phyloP scores from a whole-genome alignment of 1,140 invertebrate species.

The Wiebesia pumilae region DNA sequence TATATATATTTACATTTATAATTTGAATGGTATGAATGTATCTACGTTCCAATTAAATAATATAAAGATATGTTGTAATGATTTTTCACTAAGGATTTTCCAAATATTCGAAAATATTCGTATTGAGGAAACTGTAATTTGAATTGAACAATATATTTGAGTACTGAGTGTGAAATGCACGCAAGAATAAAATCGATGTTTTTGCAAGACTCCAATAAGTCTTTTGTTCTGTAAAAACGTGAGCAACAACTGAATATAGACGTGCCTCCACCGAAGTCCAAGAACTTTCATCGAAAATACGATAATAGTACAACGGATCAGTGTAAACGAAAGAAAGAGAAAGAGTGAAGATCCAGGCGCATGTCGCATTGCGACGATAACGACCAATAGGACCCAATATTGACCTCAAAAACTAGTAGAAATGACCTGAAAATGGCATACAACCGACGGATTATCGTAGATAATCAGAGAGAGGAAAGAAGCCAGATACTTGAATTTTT shows the following conservation, averaged over 20 bases:
- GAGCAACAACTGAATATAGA: slow-evolving; percentile 56
- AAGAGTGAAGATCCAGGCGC: slow-evolving; percentile 35
- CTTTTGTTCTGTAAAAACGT: neutral
- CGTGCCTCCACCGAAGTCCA: slow-evolving; percentile 49
- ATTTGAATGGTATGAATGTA: no score
- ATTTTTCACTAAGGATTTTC: no score
- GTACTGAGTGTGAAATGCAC: no score
- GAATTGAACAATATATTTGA: neutral
- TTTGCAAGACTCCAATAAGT: neutral
- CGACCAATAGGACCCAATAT: slow-evolving; percentile 64
- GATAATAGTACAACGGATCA: slow-evolving; percentile 61
- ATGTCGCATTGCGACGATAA: slow-evolving; percentile 66
- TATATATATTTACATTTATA: no score
- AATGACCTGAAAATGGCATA: slow-evolving; percentile 32
- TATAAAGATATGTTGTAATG: no score
- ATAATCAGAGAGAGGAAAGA: neutral
- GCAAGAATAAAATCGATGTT: neutral
- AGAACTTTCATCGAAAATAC: slow-evolving; percentile 55
- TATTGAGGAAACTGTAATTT: no score
- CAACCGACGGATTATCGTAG: slow-evolving; percentile 9
- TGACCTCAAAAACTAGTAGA: slow-evolving; percentile 52
- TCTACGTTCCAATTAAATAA: no score
- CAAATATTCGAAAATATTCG: no score
- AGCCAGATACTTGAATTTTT: slow-evolving; percentile 8
- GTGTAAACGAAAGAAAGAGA: slow-evolving; percentile 32